These are phyloP conservation scores for Austrofundulus limnaeus DNA, from an alignment of 2,113 vertebrate species.

Conservation along the genomic window DNA sequence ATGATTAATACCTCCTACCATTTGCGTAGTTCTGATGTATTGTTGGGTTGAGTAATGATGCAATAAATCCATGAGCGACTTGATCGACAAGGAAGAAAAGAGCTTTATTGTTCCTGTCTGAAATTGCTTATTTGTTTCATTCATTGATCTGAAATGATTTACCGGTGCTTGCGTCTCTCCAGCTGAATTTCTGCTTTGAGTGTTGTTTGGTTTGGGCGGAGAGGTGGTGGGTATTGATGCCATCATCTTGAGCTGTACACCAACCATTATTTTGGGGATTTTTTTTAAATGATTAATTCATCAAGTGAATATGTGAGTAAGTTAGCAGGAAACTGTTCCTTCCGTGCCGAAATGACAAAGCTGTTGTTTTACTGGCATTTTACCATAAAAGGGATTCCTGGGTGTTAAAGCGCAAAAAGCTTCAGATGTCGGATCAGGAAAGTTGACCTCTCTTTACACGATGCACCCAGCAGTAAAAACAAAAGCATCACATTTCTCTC, in stretches of 20 bases:
- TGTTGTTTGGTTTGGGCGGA: not conserved
- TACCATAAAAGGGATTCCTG: not conserved
- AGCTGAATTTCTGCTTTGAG: not conserved
- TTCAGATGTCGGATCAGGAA: constrained; percentile 31
- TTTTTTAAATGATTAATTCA: not conserved
- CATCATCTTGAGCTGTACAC: not conserved
- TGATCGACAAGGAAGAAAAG: not conserved
- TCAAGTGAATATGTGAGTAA: not conserved
- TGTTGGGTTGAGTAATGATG: not conserved
- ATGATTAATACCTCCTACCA: constrained; percentile 12
- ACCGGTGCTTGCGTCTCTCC: not conserved
- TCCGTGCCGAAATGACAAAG: not conserved
- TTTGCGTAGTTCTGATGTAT: constrained; percentile 29
- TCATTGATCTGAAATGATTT: constrained; percentile 18
- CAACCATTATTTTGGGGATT: not conserved
- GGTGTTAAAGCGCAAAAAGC: constrained; percentile 9
- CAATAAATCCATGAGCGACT: constrained; percentile 2
- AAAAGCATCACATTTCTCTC: constrained; percentile 11
- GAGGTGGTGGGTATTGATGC: not conserved
- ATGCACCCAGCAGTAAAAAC: constrained; percentile 10
- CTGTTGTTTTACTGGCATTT: not conserved
- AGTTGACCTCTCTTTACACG: constrained; percentile 30
- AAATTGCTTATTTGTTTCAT: constrained; percentile 23
- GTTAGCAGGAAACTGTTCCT: rapidly evolving
- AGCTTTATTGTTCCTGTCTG: constrained; percentile 20